phyloP scores from a whole-genome alignment of 2,888 invertebrate genomes.

The Eristalinus sepulchralis region DNA sequence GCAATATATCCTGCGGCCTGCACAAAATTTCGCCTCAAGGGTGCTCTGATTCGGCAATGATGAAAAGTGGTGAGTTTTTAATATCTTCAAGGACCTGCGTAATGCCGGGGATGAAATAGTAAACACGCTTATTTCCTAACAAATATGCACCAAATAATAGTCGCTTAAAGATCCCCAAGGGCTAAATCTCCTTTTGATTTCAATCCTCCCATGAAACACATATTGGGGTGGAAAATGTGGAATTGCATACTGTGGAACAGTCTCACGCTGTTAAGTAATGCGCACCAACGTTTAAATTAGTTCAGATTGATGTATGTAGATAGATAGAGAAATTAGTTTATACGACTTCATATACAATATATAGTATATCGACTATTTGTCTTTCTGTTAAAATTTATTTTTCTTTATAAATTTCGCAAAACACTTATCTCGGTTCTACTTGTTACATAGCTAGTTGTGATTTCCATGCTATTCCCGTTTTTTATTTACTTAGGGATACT shows the following conservation, averaged over 20 bases:
- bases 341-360: too few relatives aligned
- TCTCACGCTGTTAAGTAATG: conserved; percentile 64
- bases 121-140: conserved; percentile 62
- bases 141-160: conserved; percentile 62
- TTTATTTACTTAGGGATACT: conserved; percentile 51
- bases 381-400: too few relatives aligned
- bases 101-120: conserved; percentile 66
- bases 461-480: background rate
- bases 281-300: conserved; percentile 25
- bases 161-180: conserved; percentile 58
- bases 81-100: conserved; percentile 70
- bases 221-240: conserved; percentile 45
- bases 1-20: conserved; percentile 38
- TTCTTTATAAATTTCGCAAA: too few relatives aligned
- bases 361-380: background rate
- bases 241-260: conserved; percentile 18
- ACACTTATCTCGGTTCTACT: too few relatives aligned
- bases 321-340: background rate
- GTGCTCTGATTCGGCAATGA: conserved; percentile 47
- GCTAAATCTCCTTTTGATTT: conserved; percentile 64
- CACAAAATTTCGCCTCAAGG: conserved; percentile 54
- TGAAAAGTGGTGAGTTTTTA: conserved; percentile 69
- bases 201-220: conserved; percentile 30
- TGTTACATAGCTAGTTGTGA: conserved; percentile 2
- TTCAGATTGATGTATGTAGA: background rate